These are phyloP conservation scores for Drosophila ezoana DNA, from an alignment of 2,888 invertebrate genomes.

Conservation along the genomic window DNA sequence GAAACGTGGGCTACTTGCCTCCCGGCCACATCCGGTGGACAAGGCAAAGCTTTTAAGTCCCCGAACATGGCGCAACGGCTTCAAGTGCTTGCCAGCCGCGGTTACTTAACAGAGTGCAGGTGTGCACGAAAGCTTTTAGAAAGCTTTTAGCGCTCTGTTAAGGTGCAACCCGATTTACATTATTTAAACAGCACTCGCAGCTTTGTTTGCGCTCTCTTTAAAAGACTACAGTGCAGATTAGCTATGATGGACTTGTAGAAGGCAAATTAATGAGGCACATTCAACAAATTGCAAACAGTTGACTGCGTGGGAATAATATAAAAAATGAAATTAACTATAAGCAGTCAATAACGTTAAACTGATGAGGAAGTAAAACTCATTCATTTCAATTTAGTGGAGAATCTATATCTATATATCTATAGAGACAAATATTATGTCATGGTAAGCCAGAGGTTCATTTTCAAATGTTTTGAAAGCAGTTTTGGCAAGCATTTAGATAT, in stretches of 20 bases:
- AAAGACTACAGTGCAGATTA: conserved; percentile 46
- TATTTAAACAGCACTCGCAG: conserved; percentile 70
- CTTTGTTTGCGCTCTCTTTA: conserved; percentile 47
- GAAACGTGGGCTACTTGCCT: conserved; percentile 27
- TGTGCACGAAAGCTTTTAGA: conserved; percentile 53
- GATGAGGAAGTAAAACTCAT: too few relatives aligned
- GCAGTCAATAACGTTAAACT: background rate
- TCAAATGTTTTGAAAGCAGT: too few relatives aligned
- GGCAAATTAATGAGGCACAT: background rate
- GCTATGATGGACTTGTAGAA: conserved; percentile 9
- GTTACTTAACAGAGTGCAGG: conserved; percentile 62
- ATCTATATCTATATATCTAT: too few relatives aligned
- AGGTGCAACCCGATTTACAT: conserved; percentile 64
- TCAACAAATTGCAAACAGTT: too few relatives aligned
- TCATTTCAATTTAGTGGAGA: too few relatives aligned
- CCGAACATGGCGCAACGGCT: conserved; percentile 29
- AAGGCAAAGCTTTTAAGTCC: conserved; percentile 72
- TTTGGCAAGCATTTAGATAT: too few relatives aligned
- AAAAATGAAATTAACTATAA: background rate
- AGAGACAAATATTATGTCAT: too few relatives aligned
- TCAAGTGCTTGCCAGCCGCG: conserved; percentile 34
- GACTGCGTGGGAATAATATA: too few relatives aligned
- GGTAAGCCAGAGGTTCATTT: too few relatives aligned
- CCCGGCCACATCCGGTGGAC: conserved; percentile 71
- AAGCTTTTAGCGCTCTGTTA: conserved; percentile 74